Base-by-base conservation (phyloP, 2,888 invertebrate genomes). In the Agriopis marginaria region DNA sequence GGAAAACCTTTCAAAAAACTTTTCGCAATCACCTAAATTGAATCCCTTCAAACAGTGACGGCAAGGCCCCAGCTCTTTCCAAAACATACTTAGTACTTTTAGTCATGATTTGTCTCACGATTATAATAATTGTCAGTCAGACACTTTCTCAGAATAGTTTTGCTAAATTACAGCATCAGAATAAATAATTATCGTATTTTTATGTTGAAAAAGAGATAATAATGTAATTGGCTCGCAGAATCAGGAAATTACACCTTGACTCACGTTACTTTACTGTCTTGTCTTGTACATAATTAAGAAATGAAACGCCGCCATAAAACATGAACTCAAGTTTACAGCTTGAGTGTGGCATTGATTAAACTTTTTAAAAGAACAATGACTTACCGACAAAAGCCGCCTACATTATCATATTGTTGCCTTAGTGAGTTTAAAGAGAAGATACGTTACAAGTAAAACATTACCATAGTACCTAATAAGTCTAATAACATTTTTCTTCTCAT, bases 351-450 rank as follows among this genome's bases (percentile, higher is more conserved):
- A 67, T 66, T 73, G 72, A 72, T 71, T 64, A 60, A 71, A 76
- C 72, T 70, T 63, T 54, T 72, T 70, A 72, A 73, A 83, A 82
- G 83, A 88, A 89, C 87, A 88, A 90, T 87, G 82, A 79, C 79
- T 87, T 83, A 84, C 82, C 84, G 81, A 86, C 86, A 82, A 79
- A 81, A 83, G 81, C 77, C 77, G 79, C 77, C 82, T 84, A 87
- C 87, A 91, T 91, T 91, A 90, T 78, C 87, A 89, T 87, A 87
- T 82, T 84, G 87, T 78, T 39, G 17, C 58, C 17, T 44, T 54
- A 51, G 51, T 53, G 10, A 58, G 44, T 14, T 12, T 59, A 53
- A 51, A 9, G 7, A n/a, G 45, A 45, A 59, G 68, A 68, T 63
- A 58, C 47, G 53, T 54, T 60, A 56, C 47, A 45, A 45, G 10